These are phyloP conservation scores for Hermaeophaga mercurialis DNA, from an alignment of 2,888 invertebrate genomes.

Conservation along the genomic window DNA sequence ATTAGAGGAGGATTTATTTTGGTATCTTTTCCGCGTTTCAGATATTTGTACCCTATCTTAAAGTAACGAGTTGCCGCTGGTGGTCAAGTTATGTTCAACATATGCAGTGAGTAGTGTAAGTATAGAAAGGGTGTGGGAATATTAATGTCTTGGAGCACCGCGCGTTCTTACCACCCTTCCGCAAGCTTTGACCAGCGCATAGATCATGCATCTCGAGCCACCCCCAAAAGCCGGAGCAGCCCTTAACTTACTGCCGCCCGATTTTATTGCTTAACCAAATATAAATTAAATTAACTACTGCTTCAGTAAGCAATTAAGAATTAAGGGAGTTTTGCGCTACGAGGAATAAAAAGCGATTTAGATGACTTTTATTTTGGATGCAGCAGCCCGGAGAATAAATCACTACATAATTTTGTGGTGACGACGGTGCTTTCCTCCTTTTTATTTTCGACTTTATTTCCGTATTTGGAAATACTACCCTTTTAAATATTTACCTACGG, in stretches of 20 bases:
- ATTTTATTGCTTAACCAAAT: slow-evolving; percentile 59
- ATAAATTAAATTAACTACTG: slow-evolving; percentile 60
- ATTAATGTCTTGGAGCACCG: slow-evolving; percentile 58
- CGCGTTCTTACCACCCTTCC: slow-evolving; percentile 57
- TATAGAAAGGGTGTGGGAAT: slow-evolving; percentile 42
- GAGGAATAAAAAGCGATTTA: slow-evolving; percentile 56
- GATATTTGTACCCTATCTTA: no score
- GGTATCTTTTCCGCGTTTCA: no score
- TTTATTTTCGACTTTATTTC: slow-evolving; percentile 36
- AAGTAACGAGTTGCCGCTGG: no score
- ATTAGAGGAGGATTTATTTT: no score
- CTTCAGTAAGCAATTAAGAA: slow-evolving; percentile 59
- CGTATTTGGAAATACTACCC: slow-evolving; percentile 27
- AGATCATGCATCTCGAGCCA: slow-evolving; percentile 55
- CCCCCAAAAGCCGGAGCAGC: slow-evolving; percentile 30
- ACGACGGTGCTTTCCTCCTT: slow-evolving; percentile 36
- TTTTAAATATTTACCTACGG: slow-evolving; percentile 28
- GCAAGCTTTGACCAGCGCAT: slow-evolving; percentile 55
- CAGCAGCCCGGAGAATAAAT: slow-evolving; percentile 46
- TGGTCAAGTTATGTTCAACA: slow-evolving; percentile 54
- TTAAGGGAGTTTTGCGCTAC: slow-evolving; percentile 55
- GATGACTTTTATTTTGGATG: slow-evolving; percentile 55
- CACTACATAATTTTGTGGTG: slow-evolving; percentile 44
- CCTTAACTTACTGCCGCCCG: slow-evolving; percentile 51
- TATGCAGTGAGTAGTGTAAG: slow-evolving; percentile 50